These are phyloP conservation scores for Prinia subflava DNA, from an alignment of 2,113 vertebrate genomes.

Conservation along the genomic window DNA sequence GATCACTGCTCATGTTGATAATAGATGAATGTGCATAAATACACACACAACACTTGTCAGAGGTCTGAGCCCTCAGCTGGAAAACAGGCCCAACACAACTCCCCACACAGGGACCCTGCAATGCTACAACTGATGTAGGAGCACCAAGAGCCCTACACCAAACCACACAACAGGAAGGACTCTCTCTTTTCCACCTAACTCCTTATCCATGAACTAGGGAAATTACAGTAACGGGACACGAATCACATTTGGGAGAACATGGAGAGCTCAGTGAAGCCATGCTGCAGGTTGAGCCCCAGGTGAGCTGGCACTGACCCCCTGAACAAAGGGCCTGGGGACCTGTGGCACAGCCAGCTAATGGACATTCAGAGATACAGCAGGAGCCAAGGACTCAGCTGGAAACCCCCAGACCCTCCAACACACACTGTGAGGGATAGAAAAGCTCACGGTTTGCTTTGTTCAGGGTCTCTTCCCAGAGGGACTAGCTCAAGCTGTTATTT, in stretches of 20 bases:
- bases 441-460: not conserved
- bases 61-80: not conserved
- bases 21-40: fast-evolving
- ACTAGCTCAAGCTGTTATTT: not conserved
- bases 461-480: not conserved
- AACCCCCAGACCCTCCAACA: not conserved
- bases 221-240: not conserved
- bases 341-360: not conserved
- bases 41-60: not conserved
- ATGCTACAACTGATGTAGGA: not conserved
- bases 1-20: not conserved
- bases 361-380: not conserved
- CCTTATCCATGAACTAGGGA: not conserved
- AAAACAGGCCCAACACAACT: not conserved
- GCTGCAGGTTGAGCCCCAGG: not conserved
- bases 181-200: not conserved
- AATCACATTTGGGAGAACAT: not conserved
- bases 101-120: too few species aligned
- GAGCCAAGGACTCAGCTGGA: not conserved
- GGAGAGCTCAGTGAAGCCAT: not conserved
- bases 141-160: not conserved
- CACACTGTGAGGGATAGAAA: not conserved
- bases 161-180: not conserved
- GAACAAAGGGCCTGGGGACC: not conserved
- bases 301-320: not conserved